Evolutionary conservation across 1,140 invertebrate genomes (phyloP).

Genomic region (Drosophila subobscura): DNA sequence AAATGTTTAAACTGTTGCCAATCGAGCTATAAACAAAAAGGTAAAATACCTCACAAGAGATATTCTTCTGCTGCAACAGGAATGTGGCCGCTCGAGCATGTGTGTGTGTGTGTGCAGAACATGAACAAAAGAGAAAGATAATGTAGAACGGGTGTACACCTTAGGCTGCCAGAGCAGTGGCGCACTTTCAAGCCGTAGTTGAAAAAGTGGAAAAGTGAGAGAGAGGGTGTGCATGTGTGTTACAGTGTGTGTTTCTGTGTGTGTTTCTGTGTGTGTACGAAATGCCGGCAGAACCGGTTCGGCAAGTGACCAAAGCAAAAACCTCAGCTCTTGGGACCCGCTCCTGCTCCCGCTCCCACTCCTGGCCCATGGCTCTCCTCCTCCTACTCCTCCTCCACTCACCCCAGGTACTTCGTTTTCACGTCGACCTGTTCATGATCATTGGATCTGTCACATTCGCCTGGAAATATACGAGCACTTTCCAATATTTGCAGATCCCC

Average conservation of each 20-base stretch:
- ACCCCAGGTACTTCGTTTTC: slow-evolving; percentile 21
- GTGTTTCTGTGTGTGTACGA: slow-evolving; percentile 32
- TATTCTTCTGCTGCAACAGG: slow-evolving; percentile 24
- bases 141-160: slow-evolving; percentile 25
- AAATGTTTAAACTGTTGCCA: slow-evolving; percentile 1
- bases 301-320: slow-evolving; percentile 69
- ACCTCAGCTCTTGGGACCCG: background rate
- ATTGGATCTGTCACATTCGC: slow-evolving; percentile 24
- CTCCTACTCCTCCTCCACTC: no score
- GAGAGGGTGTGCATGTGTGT: slow-evolving; percentile 14
- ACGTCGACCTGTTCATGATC: slow-evolving; percentile 41
- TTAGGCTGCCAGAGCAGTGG: slow-evolving; percentile 7
- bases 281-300: slow-evolving; percentile 80
- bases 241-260: slow-evolving; percentile 27
- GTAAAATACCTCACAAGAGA: slow-evolving; percentile 23
- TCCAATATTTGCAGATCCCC: no score
- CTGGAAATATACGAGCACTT: slow-evolving; percentile 11
- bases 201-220: slow-evolving; percentile 45
- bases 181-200: slow-evolving; percentile 32
- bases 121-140: slow-evolving; percentile 6
- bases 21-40: slow-evolving; percentile 43
- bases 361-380: no score
- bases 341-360: no score
- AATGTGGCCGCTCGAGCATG: slow-evolving; percentile 20
- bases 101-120: slow-evolving; percentile 25